phyloP scores from a whole-genome alignment of 2,888 invertebrate species.

The Agrotis exclamationis region DNA sequence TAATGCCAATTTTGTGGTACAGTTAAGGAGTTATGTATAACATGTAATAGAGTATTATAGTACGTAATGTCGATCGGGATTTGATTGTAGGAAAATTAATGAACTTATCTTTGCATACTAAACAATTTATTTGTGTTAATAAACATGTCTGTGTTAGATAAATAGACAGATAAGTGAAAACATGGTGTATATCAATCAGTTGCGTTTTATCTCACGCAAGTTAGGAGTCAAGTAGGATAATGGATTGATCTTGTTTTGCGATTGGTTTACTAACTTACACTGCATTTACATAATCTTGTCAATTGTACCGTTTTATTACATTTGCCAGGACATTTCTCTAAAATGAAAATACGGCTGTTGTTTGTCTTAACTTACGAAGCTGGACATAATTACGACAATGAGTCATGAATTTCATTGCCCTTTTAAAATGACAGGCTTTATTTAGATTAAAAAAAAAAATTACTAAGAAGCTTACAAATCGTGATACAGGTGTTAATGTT shows the following conservation, averaged over 20 bases:
- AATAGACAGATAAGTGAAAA: slow-evolving; percentile 56
- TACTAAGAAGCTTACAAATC: too few species aligned
- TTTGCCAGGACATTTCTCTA: background rate
- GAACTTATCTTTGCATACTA: slow-evolving; percentile 44
- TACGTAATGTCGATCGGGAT: slow-evolving; percentile 57
- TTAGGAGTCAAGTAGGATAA: slow-evolving; percentile 47
- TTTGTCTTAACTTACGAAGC: background rate
- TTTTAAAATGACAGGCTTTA: background rate
- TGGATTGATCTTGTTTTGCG: slow-evolving; percentile 53
- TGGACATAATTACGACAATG: too few species aligned
- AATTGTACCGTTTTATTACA: slow-evolving; percentile 22
- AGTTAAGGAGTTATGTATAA: slow-evolving; percentile 63
- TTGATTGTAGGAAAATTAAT: slow-evolving; percentile 62
- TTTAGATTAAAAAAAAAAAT: background rate
- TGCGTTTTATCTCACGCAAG: slow-evolving; percentile 56
- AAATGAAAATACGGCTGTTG: background rate
- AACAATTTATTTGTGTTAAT: slow-evolving; percentile 56
- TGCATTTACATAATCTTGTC: slow-evolving; percentile 43
- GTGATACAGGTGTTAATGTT: too few species aligned
- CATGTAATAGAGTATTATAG: slow-evolving; percentile 60
- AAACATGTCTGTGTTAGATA: slow-evolving; percentile 59
- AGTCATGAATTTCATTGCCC: too few species aligned
- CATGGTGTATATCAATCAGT: slow-evolving; percentile 59
- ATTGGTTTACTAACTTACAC: slow-evolving; percentile 37
- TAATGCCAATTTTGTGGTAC: slow-evolving; percentile 80